These are phyloP conservation scores for Spilosoma lubricipeda DNA, from an alignment of 2,888 invertebrate genomes.

Conservation along the genomic window DNA sequence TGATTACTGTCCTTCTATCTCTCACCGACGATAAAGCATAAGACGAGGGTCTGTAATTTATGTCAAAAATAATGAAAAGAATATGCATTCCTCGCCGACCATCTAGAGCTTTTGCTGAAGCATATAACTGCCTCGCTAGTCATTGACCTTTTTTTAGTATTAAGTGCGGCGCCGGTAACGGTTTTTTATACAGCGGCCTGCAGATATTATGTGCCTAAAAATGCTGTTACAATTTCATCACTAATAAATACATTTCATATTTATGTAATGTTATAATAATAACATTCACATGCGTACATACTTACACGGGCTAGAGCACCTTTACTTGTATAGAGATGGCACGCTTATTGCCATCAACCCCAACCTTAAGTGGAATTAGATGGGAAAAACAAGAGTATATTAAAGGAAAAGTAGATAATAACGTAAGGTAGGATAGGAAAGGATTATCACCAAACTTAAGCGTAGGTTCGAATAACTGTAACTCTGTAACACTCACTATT, in stretches of 20 bases:
- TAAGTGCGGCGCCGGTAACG: constrained; percentile 20
- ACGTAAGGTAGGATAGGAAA: not conserved
- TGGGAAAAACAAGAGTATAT: not conserved
- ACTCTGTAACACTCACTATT: not conserved
- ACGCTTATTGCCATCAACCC: not conserved
- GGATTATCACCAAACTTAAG: too few species aligned
- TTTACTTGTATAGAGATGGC: not conserved
- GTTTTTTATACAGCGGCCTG: not conserved
- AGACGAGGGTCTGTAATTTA: constrained; percentile 46
- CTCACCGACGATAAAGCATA: constrained; percentile 16
- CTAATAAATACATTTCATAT: not conserved
- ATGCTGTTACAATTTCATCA: not conserved
- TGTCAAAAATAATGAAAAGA: constrained; percentile 45
- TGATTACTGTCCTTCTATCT: constrained; percentile 49
- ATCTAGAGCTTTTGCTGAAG: constrained; percentile 37
- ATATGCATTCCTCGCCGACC: constrained; percentile 33
- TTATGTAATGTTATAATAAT: not conserved
- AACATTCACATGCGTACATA: too few species aligned
- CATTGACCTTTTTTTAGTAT: constrained; percentile 48
- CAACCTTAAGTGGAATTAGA: not conserved
- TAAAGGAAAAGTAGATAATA: not conserved
- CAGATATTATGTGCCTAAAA: not conserved
- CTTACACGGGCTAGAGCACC: too few species aligned
- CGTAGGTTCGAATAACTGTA: too few species aligned
- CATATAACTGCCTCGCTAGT: constrained; percentile 48